Evolutionary conservation across 1,140 invertebrate species (phyloP).

Genomic region (Probaryconus sp.): DNA sequence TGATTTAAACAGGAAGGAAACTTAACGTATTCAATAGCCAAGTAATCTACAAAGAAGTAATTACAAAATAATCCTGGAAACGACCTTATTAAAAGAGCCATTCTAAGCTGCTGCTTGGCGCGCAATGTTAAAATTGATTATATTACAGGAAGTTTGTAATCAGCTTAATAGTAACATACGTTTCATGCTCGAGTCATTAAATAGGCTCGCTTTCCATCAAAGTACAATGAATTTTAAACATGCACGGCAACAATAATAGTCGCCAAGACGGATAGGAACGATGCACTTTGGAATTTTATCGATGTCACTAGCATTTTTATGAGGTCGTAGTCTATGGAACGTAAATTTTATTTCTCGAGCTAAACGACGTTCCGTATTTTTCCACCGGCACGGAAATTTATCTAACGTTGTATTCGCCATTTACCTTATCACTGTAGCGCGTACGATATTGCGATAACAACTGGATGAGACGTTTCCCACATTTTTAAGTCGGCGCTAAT

Average conservation of each 20-base stretch:
- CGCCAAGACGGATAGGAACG: constrained; percentile 41
- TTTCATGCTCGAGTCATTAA: constrained; percentile 2
- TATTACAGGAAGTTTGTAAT: constrained; percentile 30
- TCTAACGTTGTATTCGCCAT: constrained; percentile 42
- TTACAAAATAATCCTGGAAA: constrained; percentile 39
- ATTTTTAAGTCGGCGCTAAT: constrained; percentile 44
- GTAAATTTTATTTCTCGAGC: constrained; percentile 55
- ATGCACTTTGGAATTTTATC: constrained; percentile 59
- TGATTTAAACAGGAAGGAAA: constrained; percentile 4
- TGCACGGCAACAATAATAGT: constrained; percentile 51
- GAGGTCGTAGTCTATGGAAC: constrained; percentile 44
- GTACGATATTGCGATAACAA: constrained; percentile 23
- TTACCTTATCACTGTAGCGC: constrained; percentile 34
- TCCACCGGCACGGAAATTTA: constrained; percentile 33
- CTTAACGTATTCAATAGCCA: constrained; percentile 22
- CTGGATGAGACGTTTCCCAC: background rate
- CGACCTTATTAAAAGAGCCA: constrained; percentile 34
- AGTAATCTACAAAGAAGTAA: constrained; percentile 36
- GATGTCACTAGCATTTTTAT: constrained; percentile 57
- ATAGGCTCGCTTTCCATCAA: constrained; percentile 23
- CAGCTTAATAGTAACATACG: constrained; percentile 10
- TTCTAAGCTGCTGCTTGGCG: constrained; percentile 25
- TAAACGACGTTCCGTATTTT: constrained; percentile 58
- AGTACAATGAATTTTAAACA: constrained; percentile 51
- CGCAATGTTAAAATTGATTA: constrained; percentile 31